A percentile compares a stretch with the other conserved stretches of the same genome.
These are phyloP conservation scores for Pionites leucogaster DNA, from an alignment of 2,113 vertebrate genomes.

Conservation along the genomic window DNA sequence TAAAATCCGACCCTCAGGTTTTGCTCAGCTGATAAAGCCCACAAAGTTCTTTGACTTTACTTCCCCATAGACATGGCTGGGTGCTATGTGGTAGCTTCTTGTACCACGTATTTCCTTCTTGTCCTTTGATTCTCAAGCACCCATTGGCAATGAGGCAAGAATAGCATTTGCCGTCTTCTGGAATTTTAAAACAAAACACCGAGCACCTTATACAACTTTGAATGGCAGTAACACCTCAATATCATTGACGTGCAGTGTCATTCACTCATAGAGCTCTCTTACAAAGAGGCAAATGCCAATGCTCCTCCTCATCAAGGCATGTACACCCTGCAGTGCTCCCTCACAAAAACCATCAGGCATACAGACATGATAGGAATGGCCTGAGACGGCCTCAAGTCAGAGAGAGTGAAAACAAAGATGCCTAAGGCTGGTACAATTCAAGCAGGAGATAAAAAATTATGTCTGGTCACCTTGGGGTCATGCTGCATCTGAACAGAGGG, in stretches of 20 bases:
- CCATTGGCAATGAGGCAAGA: background rate
- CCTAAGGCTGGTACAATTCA: fast-evolving
- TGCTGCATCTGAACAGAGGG: background rate
- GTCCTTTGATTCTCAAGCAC: background rate
- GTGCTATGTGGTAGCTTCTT: background rate
- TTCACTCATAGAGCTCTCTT: background rate
- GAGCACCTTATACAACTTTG: background rate
- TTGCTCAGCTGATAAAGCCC: background rate
- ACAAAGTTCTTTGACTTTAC: background rate
- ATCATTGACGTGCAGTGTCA: background rate
- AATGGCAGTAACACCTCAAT: background rate
- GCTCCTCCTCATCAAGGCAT: background rate
- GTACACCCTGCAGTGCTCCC: background rate
- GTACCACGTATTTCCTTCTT: background rate
- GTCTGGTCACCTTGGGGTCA: background rate
- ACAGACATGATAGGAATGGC: background rate
- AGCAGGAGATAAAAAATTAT: background rate
- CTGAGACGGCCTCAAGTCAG: too few species aligned
- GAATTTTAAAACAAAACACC: background rate
- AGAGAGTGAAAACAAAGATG: background rate
- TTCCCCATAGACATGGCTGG: too few species aligned
- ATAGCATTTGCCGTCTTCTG: background rate
- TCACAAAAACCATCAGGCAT: background rate
- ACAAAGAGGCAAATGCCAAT: background rate
- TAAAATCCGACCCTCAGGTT: background rate